Evolutionary conservation across 2,113 vertebrate genomes (phyloP).

Genomic region (Pyxicephalus adspersus): DNA sequence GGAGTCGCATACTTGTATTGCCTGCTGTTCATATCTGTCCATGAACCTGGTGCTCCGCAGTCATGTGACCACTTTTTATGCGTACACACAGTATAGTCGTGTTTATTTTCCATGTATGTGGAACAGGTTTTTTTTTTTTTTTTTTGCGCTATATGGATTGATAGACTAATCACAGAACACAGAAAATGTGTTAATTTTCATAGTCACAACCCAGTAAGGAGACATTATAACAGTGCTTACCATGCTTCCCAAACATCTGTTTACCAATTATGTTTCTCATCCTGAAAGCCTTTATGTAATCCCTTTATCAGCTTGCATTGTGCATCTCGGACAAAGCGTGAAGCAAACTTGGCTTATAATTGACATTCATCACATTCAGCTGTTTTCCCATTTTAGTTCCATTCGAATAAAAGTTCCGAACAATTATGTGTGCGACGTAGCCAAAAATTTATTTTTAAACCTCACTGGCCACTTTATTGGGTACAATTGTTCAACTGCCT

Average conservation of each 20-base stretch:
- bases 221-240: not conserved
- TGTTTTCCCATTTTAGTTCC: not conserved
- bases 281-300: constrained; percentile 25
- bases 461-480: too few relatives aligned
- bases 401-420: not conserved
- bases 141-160: not conserved
- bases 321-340: constrained; percentile 7
- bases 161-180: not conserved
- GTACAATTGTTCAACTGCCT: too few relatives aligned
- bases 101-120: too few relatives aligned
- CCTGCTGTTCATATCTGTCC: too few relatives aligned
- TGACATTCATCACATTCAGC: constrained; percentile 1
- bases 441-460: too few relatives aligned
- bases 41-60: too few relatives aligned
- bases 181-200: not conserved
- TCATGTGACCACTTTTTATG: too few relatives aligned
- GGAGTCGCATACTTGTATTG: too few relatives aligned
- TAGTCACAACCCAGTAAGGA: not conserved
- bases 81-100: too few relatives aligned
- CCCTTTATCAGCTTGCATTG: constrained; percentile 17
- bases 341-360: constrained; percentile 12
- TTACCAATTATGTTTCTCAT: constrained; percentile 23
- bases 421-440: too few relatives aligned
- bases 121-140: too few relatives aligned
- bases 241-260: constrained; percentile 16